A percentile compares a stretch with the other conserved stretches of the same genome.
Conservation (phyloP, 1,140 invertebrate genomes). For the Aphelinus certus region DNA sequence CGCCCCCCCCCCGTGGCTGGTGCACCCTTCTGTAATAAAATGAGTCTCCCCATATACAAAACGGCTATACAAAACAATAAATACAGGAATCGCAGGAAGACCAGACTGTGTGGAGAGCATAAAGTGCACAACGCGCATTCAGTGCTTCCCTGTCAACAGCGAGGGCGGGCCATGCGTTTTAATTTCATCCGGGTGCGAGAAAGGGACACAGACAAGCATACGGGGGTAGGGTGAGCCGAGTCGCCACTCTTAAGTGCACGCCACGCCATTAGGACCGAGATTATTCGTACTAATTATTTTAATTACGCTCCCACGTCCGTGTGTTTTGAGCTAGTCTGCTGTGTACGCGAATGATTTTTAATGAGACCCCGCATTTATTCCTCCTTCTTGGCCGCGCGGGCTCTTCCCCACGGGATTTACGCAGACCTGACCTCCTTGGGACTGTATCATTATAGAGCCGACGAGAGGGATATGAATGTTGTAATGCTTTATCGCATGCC, state of each 20-base stretch:
- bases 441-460: no score
- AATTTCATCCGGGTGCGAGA: constrained; percentile 43
- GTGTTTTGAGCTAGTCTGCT: neutral
- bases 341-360: constrained; percentile 8
- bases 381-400: neutral
- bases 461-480: no score
- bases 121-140: no score
- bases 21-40: no score
- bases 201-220: neutral
- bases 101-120: no score
- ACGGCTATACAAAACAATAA: no score
- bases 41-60: no score
- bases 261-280: constrained; percentile 46
- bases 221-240: neutral
- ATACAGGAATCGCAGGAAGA: no score
- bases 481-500: no score
- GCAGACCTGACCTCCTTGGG: no score
- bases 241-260: constrained; percentile 30
- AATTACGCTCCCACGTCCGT: constrained; percentile 40
- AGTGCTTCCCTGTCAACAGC: no score
- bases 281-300: constrained; percentile 56
- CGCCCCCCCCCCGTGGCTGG: no score
- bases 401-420: neutral
- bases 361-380: constrained; percentile 5
- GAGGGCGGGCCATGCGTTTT: constrained; percentile 42